phyloP scores from a whole-genome alignment of 2,797 vertebrate species.

The Denticeps clupeoides region DNA sequence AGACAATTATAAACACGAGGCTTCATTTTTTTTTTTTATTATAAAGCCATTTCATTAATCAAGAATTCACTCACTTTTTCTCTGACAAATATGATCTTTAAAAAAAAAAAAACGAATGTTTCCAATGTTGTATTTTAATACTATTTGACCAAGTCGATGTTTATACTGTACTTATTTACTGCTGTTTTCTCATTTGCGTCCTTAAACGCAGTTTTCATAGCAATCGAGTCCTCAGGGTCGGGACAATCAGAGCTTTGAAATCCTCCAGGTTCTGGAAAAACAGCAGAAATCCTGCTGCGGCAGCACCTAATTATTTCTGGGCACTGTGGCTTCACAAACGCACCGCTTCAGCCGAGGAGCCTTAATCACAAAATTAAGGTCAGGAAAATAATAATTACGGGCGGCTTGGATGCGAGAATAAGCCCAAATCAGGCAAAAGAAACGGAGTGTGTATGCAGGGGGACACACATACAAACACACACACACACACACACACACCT shows the following conservation, averaged over 20 bases:
- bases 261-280: background rate
- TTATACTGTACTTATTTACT: no score
- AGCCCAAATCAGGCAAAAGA: slow-evolving; percentile 52
- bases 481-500: slow-evolving; percentile 41
- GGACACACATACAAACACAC: slow-evolving; percentile 9
- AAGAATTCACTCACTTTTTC: slow-evolving; percentile 1
- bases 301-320: background rate
- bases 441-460: slow-evolving; percentile 34
- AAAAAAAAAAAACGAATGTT: slow-evolving; percentile 16
- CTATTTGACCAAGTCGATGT: no score
- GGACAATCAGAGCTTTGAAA: no score
- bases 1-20: slow-evolving; percentile 37
- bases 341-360: slow-evolving; percentile 12
- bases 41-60: slow-evolving; percentile 19
- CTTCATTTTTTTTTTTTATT: no score
- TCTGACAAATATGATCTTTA: no score
- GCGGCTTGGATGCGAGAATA: slow-evolving; percentile 52
- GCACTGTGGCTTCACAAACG: background rate
- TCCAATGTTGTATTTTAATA: background rate
- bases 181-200: no score
- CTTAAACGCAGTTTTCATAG: no score
- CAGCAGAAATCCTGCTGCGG: background rate
- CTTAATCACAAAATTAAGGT: slow-evolving; percentile 41
- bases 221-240: no score
- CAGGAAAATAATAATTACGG: slow-evolving; percentile 58